Conservation (phyloP, 2,888 invertebrate genomes). For the Drosophila diplacantha region DNA sequence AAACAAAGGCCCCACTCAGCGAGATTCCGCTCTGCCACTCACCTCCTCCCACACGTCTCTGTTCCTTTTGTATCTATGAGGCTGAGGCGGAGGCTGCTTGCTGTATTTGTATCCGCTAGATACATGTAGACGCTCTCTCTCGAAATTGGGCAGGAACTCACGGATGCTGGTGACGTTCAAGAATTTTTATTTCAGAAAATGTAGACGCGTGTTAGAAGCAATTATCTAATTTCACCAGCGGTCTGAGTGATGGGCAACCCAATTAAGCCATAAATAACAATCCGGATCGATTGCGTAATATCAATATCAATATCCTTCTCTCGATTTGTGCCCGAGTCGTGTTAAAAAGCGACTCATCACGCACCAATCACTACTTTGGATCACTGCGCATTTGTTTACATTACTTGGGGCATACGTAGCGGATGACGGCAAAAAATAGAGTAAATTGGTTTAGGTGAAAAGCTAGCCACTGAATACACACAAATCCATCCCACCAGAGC, state of each 20-base stretch:
- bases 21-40: conserved; percentile 35
- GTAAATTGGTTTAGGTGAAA: conserved; percentile 39
- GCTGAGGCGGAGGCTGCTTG: neutral
- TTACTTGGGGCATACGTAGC: conserved; percentile 12
- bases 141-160: conserved; percentile 55
- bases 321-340: conserved; percentile 9
- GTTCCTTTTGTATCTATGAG: conserved; percentile 34
- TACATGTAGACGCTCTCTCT: conserved; percentile 37
- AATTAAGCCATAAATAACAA: conserved; percentile 32
- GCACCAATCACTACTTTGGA: conserved; percentile 13
- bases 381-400: conserved; percentile 8
- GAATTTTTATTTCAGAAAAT: conserved; percentile 53
- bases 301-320: neutral
- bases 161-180: conserved; percentile 65
- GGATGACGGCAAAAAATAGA: conserved; percentile 24
- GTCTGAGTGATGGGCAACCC: conserved; percentile 28
- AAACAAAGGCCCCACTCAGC: conserved; percentile 61
- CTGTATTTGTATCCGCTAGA: conserved; percentile 17
- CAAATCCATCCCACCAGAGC: conserved; percentile 13
- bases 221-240: conserved; percentile 34
- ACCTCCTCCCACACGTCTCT: conserved; percentile 29
- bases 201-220: conserved; percentile 28
- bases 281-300: conserved; percentile 22
- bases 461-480: conserved; percentile 26
- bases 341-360: conserved; percentile 2